These are phyloP conservation scores for Podabrus alpinus DNA, from an alignment of 2,888 invertebrate genomes.

Conservation along the genomic window DNA sequence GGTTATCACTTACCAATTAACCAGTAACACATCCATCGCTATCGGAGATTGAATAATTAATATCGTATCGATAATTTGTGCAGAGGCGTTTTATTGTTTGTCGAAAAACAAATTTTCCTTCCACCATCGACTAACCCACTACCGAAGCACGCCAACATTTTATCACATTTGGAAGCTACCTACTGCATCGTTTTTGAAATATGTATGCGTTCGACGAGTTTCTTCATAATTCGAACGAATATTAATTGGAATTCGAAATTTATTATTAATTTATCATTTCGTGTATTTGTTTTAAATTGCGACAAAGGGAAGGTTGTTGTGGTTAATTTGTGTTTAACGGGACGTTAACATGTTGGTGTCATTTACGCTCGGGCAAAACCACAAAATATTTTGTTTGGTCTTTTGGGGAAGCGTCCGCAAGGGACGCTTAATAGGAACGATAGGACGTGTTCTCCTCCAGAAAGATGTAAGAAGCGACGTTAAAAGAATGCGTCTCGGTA, in stretches of 20 bases:
- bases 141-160: not conserved
- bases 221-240: not conserved
- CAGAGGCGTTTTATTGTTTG: not conserved
- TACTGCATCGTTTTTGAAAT: not conserved
- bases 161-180: not conserved
- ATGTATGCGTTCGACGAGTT: not conserved
- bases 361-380: not conserved
- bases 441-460: slow-evolving; percentile 7
- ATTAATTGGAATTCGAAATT: not conserved
- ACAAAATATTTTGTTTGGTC: not conserved
- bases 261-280: not conserved
- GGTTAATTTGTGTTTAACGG: not conserved
- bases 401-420: slow-evolving; percentile 1
- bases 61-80: not conserved
- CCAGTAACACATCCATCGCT: not conserved
- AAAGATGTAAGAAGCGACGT: slow-evolving; percentile 20
- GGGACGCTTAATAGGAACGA: slow-evolving; percentile 1
- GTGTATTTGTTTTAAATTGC: not conserved
- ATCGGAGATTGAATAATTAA: not conserved
- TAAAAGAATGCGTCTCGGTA: slow-evolving; percentile 29
- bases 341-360: not conserved
- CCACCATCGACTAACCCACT: not conserved
- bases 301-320: not conserved
- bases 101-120: not conserved
- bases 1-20: not conserved